Conservation (phyloP, 2,797 vertebrate genomes). For the Typhlichthys eigenmanni region DNA sequence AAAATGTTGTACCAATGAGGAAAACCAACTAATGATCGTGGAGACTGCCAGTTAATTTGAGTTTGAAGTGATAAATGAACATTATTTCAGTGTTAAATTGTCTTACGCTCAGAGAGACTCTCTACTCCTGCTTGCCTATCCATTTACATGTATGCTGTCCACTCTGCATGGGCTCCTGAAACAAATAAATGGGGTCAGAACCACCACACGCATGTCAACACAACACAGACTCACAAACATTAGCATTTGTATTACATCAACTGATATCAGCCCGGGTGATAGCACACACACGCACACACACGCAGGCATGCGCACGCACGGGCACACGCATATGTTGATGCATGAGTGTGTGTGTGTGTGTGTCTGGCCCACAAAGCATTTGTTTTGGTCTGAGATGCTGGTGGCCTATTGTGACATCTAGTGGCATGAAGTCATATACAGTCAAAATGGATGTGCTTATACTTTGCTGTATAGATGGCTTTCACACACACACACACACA, state of each 20-base stretch:
- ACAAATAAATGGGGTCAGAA: background rate
- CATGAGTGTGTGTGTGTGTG: no score
- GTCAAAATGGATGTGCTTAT: background rate
- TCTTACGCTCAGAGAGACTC: slow-evolving; percentile 54
- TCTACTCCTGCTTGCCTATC: slow-evolving; percentile 47
- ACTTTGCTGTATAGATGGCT: slow-evolving; percentile 11
- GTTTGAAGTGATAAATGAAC: slow-evolving; percentile 61
- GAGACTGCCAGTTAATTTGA: slow-evolving; percentile 54
- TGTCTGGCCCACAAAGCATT: no score
- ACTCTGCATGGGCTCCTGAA: slow-evolving; percentile 48
- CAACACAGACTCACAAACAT: background rate
- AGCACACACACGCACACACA: slow-evolving; percentile 6
- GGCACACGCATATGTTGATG: no score
- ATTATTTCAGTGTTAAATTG: slow-evolving; percentile 58
- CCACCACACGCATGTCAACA: background rate
- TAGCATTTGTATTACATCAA: background rate
- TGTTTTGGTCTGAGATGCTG: no score
- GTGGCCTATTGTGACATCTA: no score
- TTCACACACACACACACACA: no score
- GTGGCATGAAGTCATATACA: no score
- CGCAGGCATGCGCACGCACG: background rate
- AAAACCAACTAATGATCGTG: slow-evolving; percentile 54
- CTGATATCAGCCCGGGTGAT: background rate
- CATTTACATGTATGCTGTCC: slow-evolving; percentile 54
- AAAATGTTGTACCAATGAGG: slow-evolving; percentile 54